phyloP scores from a whole-genome alignment of 2,888 invertebrate species.

The Clivina fossor region DNA sequence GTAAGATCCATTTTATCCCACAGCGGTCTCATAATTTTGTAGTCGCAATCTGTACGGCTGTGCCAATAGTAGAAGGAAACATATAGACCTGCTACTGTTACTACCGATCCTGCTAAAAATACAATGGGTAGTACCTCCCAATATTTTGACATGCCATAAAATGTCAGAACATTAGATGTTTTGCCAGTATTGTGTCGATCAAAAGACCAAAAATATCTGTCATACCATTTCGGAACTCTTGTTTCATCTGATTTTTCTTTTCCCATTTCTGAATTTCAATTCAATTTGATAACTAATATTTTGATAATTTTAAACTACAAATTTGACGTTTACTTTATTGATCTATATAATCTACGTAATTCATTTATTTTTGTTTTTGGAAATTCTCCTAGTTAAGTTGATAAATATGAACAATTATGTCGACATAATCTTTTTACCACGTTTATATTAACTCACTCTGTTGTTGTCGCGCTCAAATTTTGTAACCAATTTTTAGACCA shows the following conservation, averaged over 20 bases:
- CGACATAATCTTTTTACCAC: no score
- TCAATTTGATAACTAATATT: background rate
- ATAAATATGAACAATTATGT: no score
- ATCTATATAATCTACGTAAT: no score
- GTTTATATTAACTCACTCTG: no score
- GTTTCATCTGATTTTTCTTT: background rate
- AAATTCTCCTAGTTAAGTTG: no score
- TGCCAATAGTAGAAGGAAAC: background rate
- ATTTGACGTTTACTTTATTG: no score
- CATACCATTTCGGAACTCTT: conserved; percentile 2
- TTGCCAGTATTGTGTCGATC: background rate
- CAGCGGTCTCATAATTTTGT: conserved; percentile 9
- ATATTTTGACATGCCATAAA: background rate
- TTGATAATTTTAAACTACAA: background rate
- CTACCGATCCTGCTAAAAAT: background rate
- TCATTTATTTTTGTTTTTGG: no score
- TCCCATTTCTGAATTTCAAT: background rate
- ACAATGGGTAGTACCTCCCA: conserved; percentile 20
- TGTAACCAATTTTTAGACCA: no score
- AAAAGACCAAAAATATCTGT: background rate
- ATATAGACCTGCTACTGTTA: background rate
- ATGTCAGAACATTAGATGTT: background rate
- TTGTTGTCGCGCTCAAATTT: no score
- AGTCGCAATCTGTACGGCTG: conserved; percentile 9
- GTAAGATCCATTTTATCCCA: conserved; percentile 12